Base-by-base conservation (phyloP, 37 sponge, comb jelly and placozoan genomes). In the Agelas oroides region DNA sequence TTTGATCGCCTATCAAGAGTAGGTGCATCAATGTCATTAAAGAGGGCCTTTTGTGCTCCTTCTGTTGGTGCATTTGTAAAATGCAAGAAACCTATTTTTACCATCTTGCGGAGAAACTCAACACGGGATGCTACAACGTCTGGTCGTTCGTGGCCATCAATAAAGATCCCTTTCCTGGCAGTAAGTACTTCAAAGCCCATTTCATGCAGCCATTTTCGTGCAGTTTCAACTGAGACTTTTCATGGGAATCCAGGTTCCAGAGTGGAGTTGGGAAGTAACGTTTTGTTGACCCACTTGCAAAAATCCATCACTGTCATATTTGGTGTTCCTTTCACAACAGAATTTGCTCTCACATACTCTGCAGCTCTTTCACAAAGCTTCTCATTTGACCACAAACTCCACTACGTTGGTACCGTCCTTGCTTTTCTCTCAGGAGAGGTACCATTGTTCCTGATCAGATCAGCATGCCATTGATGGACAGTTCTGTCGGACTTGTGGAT, bases 131-230 rank as follows among this genome's bases (percentile, higher is more conserved):
- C 65, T 28, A 72, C 59, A 17, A 88, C 82, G 75, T 88, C 82
- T 54, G 63, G 57, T 2, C 59, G 23, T 65, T 87, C 84, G 69
- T 82, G 89, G 17, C 84, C 89, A 82, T 88, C 89, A 70, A 83
- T 60, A 70, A 36, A 83, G 18, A 83, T 53, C 19, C 84, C 84
- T 41, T 83, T 83, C 46, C 46, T 12, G 1, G 69, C 18, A 5
- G 80, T 46, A 23, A 79, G 18, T 0, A 79, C 80, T 63, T 66
- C 73, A 84, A 84, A 66, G 17, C 85, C 76, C 30, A 84, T 18
- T n/a, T 79, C 19, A 60, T 79, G 80, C 37, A 87, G 24, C 87
- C 80, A 87, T 38, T 33, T 20, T 46, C 80, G 67, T 19, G 80
- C 87, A 36, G 87, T 71, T 30, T 53, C 74, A 30, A 74, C 33